Evolutionary conservation across 2,888 invertebrate species (phyloP).

Genomic region (Hypolimnas misippus): DNA sequence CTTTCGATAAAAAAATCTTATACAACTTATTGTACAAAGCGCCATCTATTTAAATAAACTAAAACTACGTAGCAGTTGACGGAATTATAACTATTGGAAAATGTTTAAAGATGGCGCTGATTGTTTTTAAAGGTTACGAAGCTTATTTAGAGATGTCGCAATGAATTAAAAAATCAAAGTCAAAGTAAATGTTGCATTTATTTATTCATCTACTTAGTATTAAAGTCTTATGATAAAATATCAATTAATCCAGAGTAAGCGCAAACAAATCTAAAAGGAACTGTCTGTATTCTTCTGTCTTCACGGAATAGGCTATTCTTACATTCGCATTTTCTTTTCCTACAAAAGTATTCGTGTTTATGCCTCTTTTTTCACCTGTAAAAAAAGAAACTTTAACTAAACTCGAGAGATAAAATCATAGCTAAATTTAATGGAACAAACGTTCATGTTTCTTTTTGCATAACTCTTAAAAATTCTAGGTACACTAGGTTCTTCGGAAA

Average conservation of each 20-base stretch:
- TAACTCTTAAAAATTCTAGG: too few species aligned
- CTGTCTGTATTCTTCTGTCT: slow-evolving; percentile 49
- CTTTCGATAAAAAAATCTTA: neutral
- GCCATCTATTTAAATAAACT: neutral
- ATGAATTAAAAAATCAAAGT: neutral
- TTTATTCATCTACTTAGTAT: neutral
- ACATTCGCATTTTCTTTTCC: slow-evolving; percentile 61
- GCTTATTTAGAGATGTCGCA: neutral
- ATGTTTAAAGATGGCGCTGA: neutral
- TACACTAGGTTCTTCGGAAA: too few species aligned
- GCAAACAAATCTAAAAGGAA: slow-evolving; percentile 40
- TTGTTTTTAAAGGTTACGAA: neutral
- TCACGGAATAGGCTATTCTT: slow-evolving; percentile 58
- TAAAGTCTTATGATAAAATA: neutral
- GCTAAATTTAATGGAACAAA: neutral
- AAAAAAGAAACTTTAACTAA: slow-evolving; percentile 29
- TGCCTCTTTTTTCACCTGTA: slow-evolving; percentile 62
- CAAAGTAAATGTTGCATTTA: neutral
- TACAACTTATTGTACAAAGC: neutral
- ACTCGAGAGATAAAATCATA: neutral
- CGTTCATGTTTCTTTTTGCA: too few species aligned
- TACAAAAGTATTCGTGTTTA: slow-evolving; percentile 58
- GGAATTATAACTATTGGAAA: neutral
- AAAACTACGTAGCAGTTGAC: neutral
- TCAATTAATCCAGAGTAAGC: slow-evolving; percentile 33